Evolutionary conservation across 1,140 invertebrate genomes (phyloP), one percentile per base, ranked within the genome.

Genomic region (Ylistrum balloti): DNA sequence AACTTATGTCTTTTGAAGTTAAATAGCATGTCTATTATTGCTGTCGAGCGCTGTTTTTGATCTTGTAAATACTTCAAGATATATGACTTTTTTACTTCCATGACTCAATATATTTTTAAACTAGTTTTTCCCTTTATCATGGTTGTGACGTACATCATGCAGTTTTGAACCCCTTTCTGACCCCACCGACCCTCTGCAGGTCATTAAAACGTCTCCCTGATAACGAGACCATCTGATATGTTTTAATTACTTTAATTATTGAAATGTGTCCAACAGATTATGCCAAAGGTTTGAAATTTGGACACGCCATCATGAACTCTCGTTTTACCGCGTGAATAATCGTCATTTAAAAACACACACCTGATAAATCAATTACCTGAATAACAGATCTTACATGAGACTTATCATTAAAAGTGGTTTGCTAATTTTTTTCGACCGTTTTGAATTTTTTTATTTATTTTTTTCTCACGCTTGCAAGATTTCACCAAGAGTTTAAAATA

Each of bases 1-100:
- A 74, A 74, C 22, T 28, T n/a, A 74, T n/a, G 13, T 74, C 56
- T 74, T 74, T 74, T 74, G 56, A 74, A 74, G 56, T 74, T 74
- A 74, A 74, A 74, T 3, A 74, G 2, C 56, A 28, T 74, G 56
- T 17, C 22, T 28, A 74, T 74, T n/a, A 1, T 74, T 28, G 56
- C 56, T 74, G 56, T 74, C 56, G 28, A 17, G 28, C 17, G n/a
- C 22, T 74, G 22, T 74, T 74, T 74, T 74, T 74, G 56, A 74
- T 74, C 28, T 28, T 74, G 56, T 74, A 74, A 74, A 74, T 74
- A 28, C 5, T 28, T 28, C n/a, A 74, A 74, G 56, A 74, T 74
- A 74, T 74, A 74, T 7, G 56, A 74, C 56, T 28, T 7, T n/a
- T 28, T 7, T 28, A 28, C 22, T 28, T 1, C 22, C 56, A 74